Base-by-base conservation (phyloP, 2,888 invertebrate species). In the Ophion obscuratus region DNA sequence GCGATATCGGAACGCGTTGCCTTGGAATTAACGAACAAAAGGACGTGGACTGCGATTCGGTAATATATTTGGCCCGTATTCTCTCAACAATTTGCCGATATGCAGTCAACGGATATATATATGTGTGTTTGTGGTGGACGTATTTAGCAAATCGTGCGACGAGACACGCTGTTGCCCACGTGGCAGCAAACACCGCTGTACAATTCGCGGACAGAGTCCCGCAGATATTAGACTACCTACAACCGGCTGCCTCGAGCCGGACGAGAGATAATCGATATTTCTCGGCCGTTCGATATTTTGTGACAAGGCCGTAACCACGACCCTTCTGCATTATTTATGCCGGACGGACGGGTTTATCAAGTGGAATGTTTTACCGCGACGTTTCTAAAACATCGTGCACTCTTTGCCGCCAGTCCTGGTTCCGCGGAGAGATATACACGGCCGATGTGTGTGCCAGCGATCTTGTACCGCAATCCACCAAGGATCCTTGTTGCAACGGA, bases 271-370 rank as follows among this genome's bases (percentile, higher is more conserved):
- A 92, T 92, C 92, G 91, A 92, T 92, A 92, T 91, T 89, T 68
- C 84, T 87, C 61, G 77, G 76, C 85, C 88, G 91, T 87, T 92
- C 92, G 92, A 92, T 92, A 91, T 90, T 88, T 84, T 88, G 83
- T 86, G 86, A 89, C 92, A 92, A 92, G 92, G 92, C 92, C 92
- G 89, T 87, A 88, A 75, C 88, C 89, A 88, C 90, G 92, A 92
- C 92, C 92, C 92, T 92, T 92, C 87, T 92, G 87, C 90, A 92
- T 92, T 92, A 92, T 92, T 92, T 89, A 92, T 92, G 90, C 88
- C 83, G 88, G 89, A 91, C 87, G 90, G 90, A 91, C 89, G 90
- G 71, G 84, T 85, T 82, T 87, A 87, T 87, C 85, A 86, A 88
- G 87, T 81, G 83, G 57, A 88, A 88, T 86, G 77, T 81, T 83